Evolutionary conservation across 2,888 invertebrate species (phyloP).

Genomic region (Diarsia brunnea): DNA sequence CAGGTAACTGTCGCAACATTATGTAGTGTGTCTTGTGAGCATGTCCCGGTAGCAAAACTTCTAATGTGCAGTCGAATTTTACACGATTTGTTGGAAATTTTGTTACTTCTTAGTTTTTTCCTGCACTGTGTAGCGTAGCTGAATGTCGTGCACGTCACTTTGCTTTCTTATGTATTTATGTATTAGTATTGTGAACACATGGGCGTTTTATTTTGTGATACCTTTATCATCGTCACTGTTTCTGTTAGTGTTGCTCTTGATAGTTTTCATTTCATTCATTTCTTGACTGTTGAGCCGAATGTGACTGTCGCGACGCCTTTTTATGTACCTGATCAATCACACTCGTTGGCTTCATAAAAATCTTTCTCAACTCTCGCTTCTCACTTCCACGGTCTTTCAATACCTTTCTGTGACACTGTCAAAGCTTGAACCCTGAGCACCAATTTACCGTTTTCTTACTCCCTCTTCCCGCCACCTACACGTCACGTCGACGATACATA

Average conservation of each 20-base stretch:
- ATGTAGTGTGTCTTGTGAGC: conserved; percentile 70
- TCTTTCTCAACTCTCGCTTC: conserved; percentile 84
- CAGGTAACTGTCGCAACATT: conserved; percentile 92
- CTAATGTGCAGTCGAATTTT: conserved; percentile 59
- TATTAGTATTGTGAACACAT: conserved; percentile 83
- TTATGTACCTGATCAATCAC: conserved; percentile 77
- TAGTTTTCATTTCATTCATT: conserved; percentile 89
- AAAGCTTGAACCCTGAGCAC: conserved; percentile 87
- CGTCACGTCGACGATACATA: conserved; percentile 78
- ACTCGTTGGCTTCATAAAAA: conserved; percentile 84
- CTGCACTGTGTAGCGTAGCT: conserved; percentile 79
- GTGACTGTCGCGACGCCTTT: conserved; percentile 87
- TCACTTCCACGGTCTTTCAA: conserved; percentile 85
- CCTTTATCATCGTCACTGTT: conserved; percentile 90
- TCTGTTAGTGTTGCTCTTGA: conserved; percentile 90
- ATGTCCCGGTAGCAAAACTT: conserved; percentile 77
- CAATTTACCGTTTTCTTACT: conserved; percentile 76
- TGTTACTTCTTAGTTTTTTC: conserved; percentile 72
- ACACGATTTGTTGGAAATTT: conserved; percentile 73
- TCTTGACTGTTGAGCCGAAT: conserved; percentile 86
- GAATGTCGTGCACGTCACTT: conserved; percentile 85
- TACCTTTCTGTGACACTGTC: conserved; percentile 84
- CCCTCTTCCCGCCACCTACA: conserved; percentile 78
- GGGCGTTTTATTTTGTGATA: conserved; percentile 91
- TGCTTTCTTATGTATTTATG: conserved; percentile 84